These are phyloP conservation scores for Callimico goeldii DNA, from an alignment of 2,797 vertebrate species.

Conservation along the genomic window DNA sequence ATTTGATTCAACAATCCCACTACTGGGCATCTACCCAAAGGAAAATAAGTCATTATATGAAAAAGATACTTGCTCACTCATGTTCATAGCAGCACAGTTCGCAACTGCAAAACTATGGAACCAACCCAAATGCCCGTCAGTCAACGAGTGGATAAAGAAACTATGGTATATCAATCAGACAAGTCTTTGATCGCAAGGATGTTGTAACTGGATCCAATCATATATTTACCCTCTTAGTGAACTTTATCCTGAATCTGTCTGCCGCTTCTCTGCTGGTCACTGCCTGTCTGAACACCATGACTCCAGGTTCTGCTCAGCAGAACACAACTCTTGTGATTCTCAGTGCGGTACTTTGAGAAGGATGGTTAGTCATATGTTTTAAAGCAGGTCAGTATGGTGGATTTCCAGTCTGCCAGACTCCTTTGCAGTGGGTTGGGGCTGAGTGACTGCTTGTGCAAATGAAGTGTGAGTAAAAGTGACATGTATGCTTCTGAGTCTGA, in stretches of 20 bases:
- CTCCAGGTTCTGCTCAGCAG: neutral
- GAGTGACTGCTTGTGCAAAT: neutral
- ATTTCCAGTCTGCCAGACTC: neutral
- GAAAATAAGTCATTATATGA: neutral
- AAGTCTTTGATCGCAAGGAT: neutral
- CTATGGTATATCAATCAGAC: neutral
- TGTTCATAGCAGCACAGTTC: neutral
- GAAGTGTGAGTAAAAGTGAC: neutral
- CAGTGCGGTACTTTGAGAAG: neutral
- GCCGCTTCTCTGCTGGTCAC: neutral
- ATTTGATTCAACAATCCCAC: neutral
- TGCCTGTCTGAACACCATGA: neutral
- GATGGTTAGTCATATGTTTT: neutral
- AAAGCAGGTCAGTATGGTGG: neutral
- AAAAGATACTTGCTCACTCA: neutral
- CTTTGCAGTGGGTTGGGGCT: neutral
- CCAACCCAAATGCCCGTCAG: neutral
- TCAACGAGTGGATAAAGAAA: neutral
- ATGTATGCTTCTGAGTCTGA: neutral
- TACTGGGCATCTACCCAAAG: neutral
- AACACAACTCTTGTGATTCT: neutral
- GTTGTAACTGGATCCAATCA: neutral
- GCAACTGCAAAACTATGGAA: neutral
- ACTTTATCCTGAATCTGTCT: neutral
- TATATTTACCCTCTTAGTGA: neutral